These are phyloP conservation scores for Drosophila leontia DNA, from an alignment of 1,140 invertebrate species.

Conservation along the genomic window DNA sequence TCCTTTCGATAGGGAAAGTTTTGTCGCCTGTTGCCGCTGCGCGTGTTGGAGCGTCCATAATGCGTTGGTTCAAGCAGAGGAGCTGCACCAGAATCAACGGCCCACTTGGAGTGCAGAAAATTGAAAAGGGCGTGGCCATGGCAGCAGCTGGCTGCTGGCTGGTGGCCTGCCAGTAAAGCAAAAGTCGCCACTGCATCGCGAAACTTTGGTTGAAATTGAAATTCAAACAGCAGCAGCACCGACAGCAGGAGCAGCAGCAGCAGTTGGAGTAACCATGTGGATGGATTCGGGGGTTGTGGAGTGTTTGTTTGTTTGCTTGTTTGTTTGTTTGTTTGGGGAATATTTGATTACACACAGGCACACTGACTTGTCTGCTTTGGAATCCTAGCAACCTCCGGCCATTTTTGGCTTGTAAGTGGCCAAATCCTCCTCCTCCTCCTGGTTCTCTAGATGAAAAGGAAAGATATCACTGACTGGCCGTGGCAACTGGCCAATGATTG, in stretches of 20 bases:
- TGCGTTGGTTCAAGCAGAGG: slow-evolving; percentile 7
- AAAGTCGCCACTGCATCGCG: slow-evolving; percentile 32
- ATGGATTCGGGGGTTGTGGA: neutral
- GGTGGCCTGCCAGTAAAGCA: slow-evolving; percentile 15
- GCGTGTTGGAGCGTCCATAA: slow-evolving; percentile 11
- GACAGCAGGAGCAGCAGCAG: slow-evolving; percentile 1
- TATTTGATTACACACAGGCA: slow-evolving; percentile 28
- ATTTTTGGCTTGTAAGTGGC: slow-evolving; percentile 10
- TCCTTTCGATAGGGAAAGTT: slow-evolving; percentile 52
- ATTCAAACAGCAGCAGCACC: slow-evolving; percentile 31
- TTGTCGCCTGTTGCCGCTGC: slow-evolving; percentile 51
- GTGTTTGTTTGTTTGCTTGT: neutral
- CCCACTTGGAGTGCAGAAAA: slow-evolving; percentile 30
- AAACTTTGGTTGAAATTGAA: slow-evolving; percentile 43
- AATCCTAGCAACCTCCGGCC: neutral
- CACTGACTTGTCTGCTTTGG: neutral
- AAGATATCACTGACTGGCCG: slow-evolving; percentile 19
- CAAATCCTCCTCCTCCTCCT: neutral
- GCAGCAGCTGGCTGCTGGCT: slow-evolving; percentile 11
- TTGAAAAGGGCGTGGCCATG: slow-evolving; percentile 56
- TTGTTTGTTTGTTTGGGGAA: slow-evolving; percentile 12
- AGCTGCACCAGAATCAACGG: slow-evolving; percentile 1
- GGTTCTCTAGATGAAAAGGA: neutral
- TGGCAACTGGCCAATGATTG: slow-evolving; percentile 31
- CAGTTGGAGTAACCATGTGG: neutral